Evolutionary conservation across 2,797 vertebrate species (phyloP).

Genomic region (Anguilla pacifica): DNA sequence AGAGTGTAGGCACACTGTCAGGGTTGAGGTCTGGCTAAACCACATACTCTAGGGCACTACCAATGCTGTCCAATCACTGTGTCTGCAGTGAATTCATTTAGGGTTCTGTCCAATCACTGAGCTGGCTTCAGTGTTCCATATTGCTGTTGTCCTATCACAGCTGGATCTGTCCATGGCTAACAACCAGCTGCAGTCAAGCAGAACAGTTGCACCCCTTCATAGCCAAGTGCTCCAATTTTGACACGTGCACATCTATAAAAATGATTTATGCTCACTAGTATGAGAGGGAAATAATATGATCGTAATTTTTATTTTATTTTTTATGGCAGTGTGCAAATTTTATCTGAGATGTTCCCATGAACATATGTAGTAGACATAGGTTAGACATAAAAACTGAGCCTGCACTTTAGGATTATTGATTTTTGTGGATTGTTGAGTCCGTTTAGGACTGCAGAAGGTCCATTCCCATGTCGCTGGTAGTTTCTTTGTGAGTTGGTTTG

Average conservation of each 20-base stretch:
- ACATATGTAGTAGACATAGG: not conserved
- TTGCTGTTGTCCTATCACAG: not conserved
- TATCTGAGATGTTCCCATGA: not conserved
- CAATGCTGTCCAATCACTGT: not conserved
- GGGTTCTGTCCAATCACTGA: too few species aligned
- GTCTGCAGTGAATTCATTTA: not conserved
- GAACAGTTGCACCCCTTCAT: not conserved
- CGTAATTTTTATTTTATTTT: not conserved
- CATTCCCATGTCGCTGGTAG: not conserved
- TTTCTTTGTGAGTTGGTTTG: not conserved
- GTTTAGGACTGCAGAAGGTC: not conserved
- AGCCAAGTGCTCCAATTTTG: too few species aligned
- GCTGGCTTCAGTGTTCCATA: not conserved
- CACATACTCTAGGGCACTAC: not conserved
- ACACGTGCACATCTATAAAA: not conserved
- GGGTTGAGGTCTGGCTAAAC: not conserved
- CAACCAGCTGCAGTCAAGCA: not conserved
- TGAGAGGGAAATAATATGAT: not conserved
- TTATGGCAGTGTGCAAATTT: not conserved
- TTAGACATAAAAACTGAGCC: not conserved
- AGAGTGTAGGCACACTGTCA: not conserved
- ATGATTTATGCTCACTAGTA: conserved; percentile 1
- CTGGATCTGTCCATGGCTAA: not conserved
- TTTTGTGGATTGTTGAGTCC: not conserved
- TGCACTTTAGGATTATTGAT: not conserved